Percentiles rank a stretch among this genome's conserved stretches.
These are phyloP conservation scores for Tribolium castaneum DNA, from an alignment of 1,140 invertebrate genomes.

Conservation along the genomic window DNA sequence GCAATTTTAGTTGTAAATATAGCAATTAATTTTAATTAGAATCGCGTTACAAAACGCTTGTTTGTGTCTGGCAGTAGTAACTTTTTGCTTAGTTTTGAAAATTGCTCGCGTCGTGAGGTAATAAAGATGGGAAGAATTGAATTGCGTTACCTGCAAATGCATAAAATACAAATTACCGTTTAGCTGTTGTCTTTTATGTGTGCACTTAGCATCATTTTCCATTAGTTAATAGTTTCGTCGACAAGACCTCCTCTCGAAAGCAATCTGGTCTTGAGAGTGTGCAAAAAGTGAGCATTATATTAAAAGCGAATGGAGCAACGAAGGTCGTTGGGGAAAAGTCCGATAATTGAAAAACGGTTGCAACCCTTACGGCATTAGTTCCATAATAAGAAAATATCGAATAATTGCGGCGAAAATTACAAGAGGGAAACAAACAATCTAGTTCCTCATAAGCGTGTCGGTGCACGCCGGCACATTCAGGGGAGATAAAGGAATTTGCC, in stretches of 20 bases:
- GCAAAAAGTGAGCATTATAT: conserved; percentile 17
- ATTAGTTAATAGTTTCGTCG: background rate
- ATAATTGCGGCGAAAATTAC: conserved; percentile 35
- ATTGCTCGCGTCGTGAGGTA: background rate
- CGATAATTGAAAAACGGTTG: conserved; percentile 27
- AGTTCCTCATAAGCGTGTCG: conserved; percentile 33
- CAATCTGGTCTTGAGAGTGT: background rate
- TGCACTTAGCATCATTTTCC: background rate
- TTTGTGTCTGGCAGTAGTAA: too few species aligned
- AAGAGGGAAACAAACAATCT: conserved; percentile 35
- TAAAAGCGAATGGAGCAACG: background rate
- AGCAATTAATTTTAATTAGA: background rate
- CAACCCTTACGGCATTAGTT: conserved; percentile 23
- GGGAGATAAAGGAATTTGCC: conserved; percentile 52
- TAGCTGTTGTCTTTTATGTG: background rate
- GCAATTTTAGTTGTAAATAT: background rate
- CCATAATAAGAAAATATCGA: conserved; percentile 35
- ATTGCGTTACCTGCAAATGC: background rate
- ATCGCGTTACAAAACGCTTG: background rate
- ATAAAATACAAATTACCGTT: background rate
- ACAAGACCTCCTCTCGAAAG: background rate
- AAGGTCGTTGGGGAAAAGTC: background rate
- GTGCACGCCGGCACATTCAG: conserved; percentile 16
- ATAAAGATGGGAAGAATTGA: background rate
- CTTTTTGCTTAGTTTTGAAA: too few species aligned